Conservation (phyloP, 2,888 invertebrate species). For the Mimachlamys varia region DNA sequence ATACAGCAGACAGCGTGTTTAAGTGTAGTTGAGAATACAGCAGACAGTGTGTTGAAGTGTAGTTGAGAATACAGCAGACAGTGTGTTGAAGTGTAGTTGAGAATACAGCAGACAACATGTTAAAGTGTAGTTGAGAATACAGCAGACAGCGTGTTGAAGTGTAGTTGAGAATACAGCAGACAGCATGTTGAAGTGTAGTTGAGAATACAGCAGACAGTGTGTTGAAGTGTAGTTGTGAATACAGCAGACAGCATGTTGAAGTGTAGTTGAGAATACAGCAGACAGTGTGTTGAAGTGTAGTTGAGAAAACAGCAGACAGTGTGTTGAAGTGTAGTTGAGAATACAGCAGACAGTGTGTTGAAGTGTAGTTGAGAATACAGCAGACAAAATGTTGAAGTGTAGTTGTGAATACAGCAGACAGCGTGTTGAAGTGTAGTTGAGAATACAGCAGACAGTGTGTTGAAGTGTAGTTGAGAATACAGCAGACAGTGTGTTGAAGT, state of each 20-base stretch:
- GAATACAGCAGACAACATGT: background rate
- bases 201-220: background rate
- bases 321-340: too few relatives aligned
- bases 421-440: too few relatives aligned
- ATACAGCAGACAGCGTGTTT: background rate
- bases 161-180: background rate
- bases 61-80: background rate
- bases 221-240: too few relatives aligned
- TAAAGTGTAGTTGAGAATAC: too few relatives aligned
- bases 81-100: too few relatives aligned
- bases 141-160: background rate
- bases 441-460: background rate
- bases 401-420: background rate
- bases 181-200: background rate
- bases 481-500: background rate
- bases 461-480: too few relatives aligned
- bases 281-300: background rate
- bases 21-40: background rate
- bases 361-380: background rate
- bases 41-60: background rate
- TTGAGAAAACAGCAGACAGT: background rate
- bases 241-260: background rate
- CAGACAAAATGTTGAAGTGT: background rate
- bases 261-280: background rate
- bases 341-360: background rate